Evolutionary conservation across 1,140 invertebrate species (phyloP).

Genomic region (Leguminivora glycinivorella): DNA sequence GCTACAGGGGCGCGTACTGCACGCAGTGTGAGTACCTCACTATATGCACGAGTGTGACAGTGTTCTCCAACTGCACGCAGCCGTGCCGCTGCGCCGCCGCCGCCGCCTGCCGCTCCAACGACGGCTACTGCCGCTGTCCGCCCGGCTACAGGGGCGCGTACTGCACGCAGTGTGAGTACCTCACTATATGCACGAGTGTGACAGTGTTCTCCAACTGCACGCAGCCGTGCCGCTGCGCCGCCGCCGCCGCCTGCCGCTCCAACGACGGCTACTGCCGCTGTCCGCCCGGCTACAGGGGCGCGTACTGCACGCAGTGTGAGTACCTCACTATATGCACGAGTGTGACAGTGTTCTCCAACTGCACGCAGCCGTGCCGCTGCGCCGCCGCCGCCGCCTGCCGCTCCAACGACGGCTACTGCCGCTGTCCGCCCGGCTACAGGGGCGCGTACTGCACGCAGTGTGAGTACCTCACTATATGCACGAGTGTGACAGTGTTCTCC

Average conservation of each 20-base stretch:
- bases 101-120: slow-evolving; percentile 61
- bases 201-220: slow-evolving; percentile 47
- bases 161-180: slow-evolving; percentile 71
- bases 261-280: slow-evolving; percentile 54
- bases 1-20: neutral
- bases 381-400: slow-evolving; percentile 88
- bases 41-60: neutral
- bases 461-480: slow-evolving; percentile 62
- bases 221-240: slow-evolving; percentile 80
- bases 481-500: slow-evolving; percentile 37
- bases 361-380: slow-evolving; percentile 92
- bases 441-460: slow-evolving; percentile 89
- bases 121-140: slow-evolving; percentile 20
- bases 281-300: slow-evolving; percentile 9
- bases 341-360: no score
- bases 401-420: slow-evolving; percentile 89
- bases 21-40: neutral
- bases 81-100: slow-evolving; percentile 70
- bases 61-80: slow-evolving; percentile 41
- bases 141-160: slow-evolving; percentile 9
- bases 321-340: slow-evolving; percentile 81
- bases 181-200: slow-evolving; percentile 83
- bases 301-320: slow-evolving; percentile 71
- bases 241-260: slow-evolving; percentile 87
- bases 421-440: slow-evolving; percentile 89